Conservation (phyloP, 2,113 vertebrate species). For the Hypocryptadius cinnamomeus region DNA sequence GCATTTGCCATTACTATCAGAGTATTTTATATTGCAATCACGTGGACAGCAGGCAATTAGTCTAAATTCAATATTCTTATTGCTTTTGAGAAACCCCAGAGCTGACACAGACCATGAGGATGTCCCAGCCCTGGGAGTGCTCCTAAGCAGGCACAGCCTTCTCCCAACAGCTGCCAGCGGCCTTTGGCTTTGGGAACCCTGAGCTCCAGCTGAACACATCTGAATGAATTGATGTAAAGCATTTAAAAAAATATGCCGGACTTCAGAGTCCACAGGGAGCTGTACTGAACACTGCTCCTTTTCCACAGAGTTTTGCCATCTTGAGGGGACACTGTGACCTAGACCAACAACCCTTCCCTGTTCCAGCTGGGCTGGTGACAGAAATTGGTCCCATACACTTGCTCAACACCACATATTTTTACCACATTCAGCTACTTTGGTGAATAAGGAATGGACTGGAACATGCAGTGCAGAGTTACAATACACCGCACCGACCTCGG, state of each 20-base stretch:
- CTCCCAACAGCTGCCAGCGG: rapidly evolving
- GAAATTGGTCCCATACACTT: neutral
- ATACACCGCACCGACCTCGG: rapidly evolving
- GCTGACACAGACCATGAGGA: rapidly evolving
- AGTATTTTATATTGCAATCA: neutral
- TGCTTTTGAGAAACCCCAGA: neutral
- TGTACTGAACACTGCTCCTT: rapidly evolving
- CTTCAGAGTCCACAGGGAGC: neutral
- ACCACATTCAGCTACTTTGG: neutral
- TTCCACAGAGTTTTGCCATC: neutral
- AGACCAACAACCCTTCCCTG: neutral
- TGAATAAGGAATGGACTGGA: neutral
- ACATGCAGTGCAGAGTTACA: rapidly evolving
- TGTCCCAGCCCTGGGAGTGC: neutral
- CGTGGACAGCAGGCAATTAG: neutral
- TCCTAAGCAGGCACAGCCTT: neutral
- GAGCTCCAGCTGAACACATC: neutral
- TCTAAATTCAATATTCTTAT: neutral
- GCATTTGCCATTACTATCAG: neutral
- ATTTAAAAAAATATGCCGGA: neutral
- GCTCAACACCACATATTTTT: neutral
- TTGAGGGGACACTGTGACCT: neutral
- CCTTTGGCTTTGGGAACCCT: neutral
- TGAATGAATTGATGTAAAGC: neutral
- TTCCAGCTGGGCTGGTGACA: rapidly evolving